Base-by-base conservation (phyloP, 2,113 vertebrate species). In the Buteo buteo region DNA sequence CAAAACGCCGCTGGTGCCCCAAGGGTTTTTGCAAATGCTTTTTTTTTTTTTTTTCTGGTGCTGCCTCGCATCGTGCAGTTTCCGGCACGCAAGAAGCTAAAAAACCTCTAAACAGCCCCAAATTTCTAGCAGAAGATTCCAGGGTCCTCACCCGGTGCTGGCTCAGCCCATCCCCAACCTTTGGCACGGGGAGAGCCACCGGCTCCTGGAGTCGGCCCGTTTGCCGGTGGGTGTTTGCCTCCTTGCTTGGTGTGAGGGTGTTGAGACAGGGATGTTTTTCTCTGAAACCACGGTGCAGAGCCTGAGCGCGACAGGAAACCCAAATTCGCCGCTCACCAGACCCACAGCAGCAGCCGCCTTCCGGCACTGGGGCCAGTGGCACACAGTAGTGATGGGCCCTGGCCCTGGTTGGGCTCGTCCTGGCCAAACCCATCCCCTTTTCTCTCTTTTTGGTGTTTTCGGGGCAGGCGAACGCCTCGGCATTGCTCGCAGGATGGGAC, bases 301-400 rank as follows among this genome's bases (percentile, higher is more conserved):
- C 61, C 59, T 1, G 10, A 47, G 79, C 4, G 3, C 0, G 17
- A 49, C 93, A 94, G 93, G 88, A 91, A 94, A 80, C 93, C 58
- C 52, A 7, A 66, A 79, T 5, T 4, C 0, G 5, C 38, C 1
- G 32, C 42, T 62, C 15, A 2, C 3, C 61, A 42, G 69, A 44
- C 45, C 54, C 12, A 2, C 6, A 15, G 84, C 80, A 38, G 44
- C 77, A 5, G 61, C 47, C 3, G 8, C 88, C 49, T 88, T 88
- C 93, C 66, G 70, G 90, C 6, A 8, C 32, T 6, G 31, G 73
- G 76, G 34, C 59, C 1, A 16, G 24, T 10, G 57, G 50, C 13
- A 4, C 7, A 0, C 2, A 4, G 59, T 22, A 1, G 50, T 0
- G 32, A 11, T 16, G 61, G 34, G 11, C 12, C 36, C 1, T 4